Base-by-base conservation (phyloP, 2,888 invertebrate genomes). In the Hypena proboscidalis region DNA sequence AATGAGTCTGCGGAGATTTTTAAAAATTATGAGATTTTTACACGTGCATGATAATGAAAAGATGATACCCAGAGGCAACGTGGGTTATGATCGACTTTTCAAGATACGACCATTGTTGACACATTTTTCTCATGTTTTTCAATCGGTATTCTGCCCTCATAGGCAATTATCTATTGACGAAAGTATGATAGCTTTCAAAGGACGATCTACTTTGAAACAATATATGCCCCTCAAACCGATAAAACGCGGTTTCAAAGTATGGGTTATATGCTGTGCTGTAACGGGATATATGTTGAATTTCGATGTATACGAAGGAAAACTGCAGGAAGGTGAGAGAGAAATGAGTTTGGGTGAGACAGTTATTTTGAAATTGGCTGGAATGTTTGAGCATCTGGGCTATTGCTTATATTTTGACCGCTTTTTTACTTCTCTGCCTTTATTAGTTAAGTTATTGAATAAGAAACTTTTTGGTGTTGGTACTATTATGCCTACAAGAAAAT, bases 171-270 rank as follows among this genome's bases (percentile, higher is more conserved):
- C 34, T n/a, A 26, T 33, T 11, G 32, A 40, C 11, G 32, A 40
- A 21, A 32, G 27, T 13, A 40, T 40, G 40, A 40, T 44, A 21
- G 15, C 22, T 22, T 45, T 45, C 38, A 38, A 45, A 32, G 34
- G 39, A n/a, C 15, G 45, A 8, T 32, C 32, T 4, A 30, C 35
- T 6, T 26, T 45, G 30, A 45, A 45, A 17, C 45, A 45, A 25
- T 45, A 45, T 9, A 39, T 45, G 38, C 45, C 39, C 6, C 25
- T 34, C 9, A 46, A 46, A 11, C 40, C 31, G 1, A 31, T 35
- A 6, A 44, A 38, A 15, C 20, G 38, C 6, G 44, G 37, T 4
- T 44, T 38, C 27, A 44, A 44, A 22, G 38, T 44, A 4, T 38
- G 44, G 44, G 31, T 27, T 7, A 29, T 22, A 7, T 41, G 21